Evolutionary conservation across 2,797 vertebrate species (phyloP), one percentile per base, ranked within the genome.

Genomic region (Eospalax fontanierii): DNA sequence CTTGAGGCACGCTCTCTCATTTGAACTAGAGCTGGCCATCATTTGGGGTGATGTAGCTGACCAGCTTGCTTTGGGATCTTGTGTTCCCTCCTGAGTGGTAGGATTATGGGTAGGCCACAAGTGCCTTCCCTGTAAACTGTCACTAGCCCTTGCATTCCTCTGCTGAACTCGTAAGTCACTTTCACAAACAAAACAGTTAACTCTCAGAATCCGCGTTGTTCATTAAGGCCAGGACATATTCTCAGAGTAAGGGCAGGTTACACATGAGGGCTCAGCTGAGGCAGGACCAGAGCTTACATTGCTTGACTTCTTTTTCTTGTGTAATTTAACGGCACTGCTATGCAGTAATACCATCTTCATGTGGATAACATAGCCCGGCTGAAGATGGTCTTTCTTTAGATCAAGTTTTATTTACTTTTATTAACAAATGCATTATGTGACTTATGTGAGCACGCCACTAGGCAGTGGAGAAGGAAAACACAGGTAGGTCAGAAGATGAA

Each of bases 211-310:
- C 89, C 6, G 9, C 21, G 38, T 0, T 73, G 8, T 73, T n/a
- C 92, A 1, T 76, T 76, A 87, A 93, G 57, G 22, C 59, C 24
- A 24, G 38, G 24, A 30, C 79, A 7, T 92, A n/a, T 65, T 78
- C 87, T 66, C 38, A 74, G 65, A 80, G 26, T 68, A 81, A 82
- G 46, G 11, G 38, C 22, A 35, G 15, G 24, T 35, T 63, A 11
- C 38, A 94, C 57, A 50, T 59, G 59, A 91, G 78, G 50, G 33
- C 63, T 87, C 66, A 59, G 81, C 73, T 79, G 65, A 80, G 40
- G 87, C 33, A 16, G 46, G 68, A 66, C 33, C 63, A 33, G 88
- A 66, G n/a, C 61, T 87, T 80, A 2, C 24, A 1, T 40, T 82
- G 38, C 65, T 50, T 6, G 30, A 74, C 43, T 65, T 57, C 30